Evolutionary conservation across 1,140 invertebrate genomes (phyloP), one percentile per base, ranked within the genome.

Genomic region (Steinernema khuongi): DNA sequence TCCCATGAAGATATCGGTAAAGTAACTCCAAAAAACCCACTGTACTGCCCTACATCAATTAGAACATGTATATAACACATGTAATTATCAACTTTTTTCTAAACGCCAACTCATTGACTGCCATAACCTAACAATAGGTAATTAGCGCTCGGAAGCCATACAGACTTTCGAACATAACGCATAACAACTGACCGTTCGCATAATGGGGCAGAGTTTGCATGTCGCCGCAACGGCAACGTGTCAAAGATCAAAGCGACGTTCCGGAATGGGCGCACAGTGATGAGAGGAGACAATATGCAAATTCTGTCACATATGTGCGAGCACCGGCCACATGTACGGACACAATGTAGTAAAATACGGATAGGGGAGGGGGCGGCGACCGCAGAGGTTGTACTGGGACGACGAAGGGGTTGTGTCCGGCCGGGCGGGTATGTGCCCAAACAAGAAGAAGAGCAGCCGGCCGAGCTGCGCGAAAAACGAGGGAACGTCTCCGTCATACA

Each of bases 241-340:
- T 22, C 50, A 22, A 22, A 60, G 50, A 60, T 60, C 50, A 60
- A 60, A 60, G 26, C 4, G 19, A 22, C 14, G 50, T 60, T 60
- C 14, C 7, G 36, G 26, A 60, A 2, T 17, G 14, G 50, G 50
- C 22, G 50, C 4, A 26, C 50, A 26, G 26, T n/a, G 7, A 14
- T 4, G 50, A 4, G 26, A 60, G 14, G 50, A 22, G 50, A 60
- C 50, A 60, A 60, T 17, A 60, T 60, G 50, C 50, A 60, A 60
- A 60, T 60, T 60, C 26, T 60, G 50, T 60, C 50, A 60, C 50
- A 60, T 60, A 60, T 60, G 50, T 7, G 50, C 50, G 50, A 60
- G 50, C 50, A 60, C 50, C 50, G 50, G 50, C 50, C 50, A 60
- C 50, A 60, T 60, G 50, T 7, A 14, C 50, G 50, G 14, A 22